A percentile compares a stretch with the other conserved stretches of the same genome.
Conservation (phyloP, 2,113 vertebrate species). For the Pomatorhinus ruficollis region DNA sequence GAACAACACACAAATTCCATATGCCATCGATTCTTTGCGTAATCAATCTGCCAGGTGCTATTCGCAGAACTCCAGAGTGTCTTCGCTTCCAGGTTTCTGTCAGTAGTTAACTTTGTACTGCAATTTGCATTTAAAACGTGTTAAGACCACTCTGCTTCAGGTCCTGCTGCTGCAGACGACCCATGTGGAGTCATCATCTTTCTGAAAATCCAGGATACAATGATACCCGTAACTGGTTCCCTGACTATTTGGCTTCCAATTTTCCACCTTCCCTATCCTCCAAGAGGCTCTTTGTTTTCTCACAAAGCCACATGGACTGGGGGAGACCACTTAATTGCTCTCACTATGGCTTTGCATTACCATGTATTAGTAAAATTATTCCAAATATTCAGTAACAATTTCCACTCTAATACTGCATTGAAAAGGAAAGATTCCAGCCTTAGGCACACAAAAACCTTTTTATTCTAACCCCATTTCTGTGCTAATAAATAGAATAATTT, state of each 20-base stretch:
- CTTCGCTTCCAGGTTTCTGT: background rate
- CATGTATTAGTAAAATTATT: background rate
- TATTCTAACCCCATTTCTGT: background rate
- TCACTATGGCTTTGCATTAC: background rate
- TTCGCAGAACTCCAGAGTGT: background rate
- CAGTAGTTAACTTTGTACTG: background rate
- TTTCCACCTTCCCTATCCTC: background rate
- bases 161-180: background rate
- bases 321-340: background rate
- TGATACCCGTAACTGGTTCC: background rate
- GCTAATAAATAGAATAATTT: no score
- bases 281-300: background rate
- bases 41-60: background rate
- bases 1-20: background rate
- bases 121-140: background rate
- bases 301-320: background rate
- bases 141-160: background rate
- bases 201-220: background rate
- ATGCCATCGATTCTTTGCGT: rapidly evolving
- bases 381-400: background rate
- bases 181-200: background rate
- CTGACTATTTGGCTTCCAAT: background rate
- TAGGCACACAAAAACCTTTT: background rate
- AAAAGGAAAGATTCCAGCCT: background rate
- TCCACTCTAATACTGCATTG: background rate